These are phyloP conservation scores for Allobates femoralis DNA, from an alignment of 2,797 vertebrate species.

Conservation along the genomic window DNA sequence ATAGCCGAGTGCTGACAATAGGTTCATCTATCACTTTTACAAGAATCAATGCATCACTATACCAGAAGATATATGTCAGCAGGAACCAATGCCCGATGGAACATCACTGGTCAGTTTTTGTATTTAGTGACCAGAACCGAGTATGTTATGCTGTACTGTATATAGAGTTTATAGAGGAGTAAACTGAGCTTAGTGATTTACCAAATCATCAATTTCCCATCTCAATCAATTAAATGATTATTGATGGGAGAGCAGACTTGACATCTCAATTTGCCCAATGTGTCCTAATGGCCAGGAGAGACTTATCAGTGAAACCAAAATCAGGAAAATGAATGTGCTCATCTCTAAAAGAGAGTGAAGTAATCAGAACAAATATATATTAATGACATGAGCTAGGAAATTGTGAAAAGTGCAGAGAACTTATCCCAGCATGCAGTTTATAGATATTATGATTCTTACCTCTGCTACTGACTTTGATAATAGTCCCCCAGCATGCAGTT, in stretches of 20 bases:
- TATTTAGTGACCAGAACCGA: neutral
- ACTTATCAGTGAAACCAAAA: no score
- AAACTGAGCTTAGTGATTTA: neutral
- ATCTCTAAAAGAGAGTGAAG: neutral
- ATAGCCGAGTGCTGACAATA: neutral
- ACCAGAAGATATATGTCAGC: conserved; percentile 36
- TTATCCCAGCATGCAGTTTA: neutral
- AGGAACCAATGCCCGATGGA: neutral
- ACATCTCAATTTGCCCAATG: neutral
- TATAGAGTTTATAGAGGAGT: neutral
- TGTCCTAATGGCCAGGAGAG: neutral
- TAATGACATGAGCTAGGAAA: neutral
- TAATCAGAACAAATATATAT: neutral
- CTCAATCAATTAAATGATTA: neutral
- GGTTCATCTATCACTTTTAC: conserved; percentile 21
- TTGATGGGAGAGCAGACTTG: neutral
- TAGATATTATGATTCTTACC: conserved; percentile 26
- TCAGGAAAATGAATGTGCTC: no score
- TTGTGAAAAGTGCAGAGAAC: neutral
- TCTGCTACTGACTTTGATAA: conserved; percentile 13
- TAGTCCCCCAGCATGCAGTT: conserved; percentile 5
- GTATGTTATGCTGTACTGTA: neutral
- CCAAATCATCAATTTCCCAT: neutral
- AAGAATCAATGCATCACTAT: conserved; percentile 31
- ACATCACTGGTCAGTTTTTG: neutral